These are phyloP conservation scores for Axis porcinus DNA, from an alignment of 2,113 vertebrate species.

Conservation along the genomic window DNA sequence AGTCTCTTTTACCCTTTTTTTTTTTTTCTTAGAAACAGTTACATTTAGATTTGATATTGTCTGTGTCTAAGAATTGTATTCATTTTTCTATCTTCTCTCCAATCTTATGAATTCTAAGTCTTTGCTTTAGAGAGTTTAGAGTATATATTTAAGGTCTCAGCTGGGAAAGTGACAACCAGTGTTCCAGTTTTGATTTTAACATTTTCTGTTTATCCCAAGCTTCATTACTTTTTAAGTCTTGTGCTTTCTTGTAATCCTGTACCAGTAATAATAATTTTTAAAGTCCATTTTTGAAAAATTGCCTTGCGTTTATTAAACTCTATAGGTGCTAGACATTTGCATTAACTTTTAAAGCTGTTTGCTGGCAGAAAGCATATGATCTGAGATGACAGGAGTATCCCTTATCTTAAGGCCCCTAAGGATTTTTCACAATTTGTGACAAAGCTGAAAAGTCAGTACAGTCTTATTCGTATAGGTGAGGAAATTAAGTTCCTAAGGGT, in stretches of 20 bases:
- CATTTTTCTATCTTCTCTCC: background rate
- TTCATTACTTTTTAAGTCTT: constrained; percentile 12
- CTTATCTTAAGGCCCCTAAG: background rate
- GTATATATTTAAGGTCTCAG: background rate
- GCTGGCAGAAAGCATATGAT: background rate
- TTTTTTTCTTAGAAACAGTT: background rate
- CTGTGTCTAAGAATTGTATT: background rate
- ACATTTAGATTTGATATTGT: background rate
- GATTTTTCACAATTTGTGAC: background rate
- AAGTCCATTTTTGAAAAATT: background rate
- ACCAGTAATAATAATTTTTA: background rate
- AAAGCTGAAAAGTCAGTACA: background rate
- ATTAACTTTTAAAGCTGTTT: background rate
- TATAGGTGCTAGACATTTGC: background rate
- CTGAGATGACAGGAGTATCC: background rate
- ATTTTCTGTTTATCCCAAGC: background rate
- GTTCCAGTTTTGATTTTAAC: constrained; percentile 21
- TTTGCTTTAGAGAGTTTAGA: background rate
- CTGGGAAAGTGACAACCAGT: background rate
- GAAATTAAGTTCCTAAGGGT: background rate
- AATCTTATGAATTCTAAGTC: background rate
- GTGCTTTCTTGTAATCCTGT: background rate
- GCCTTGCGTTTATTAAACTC: background rate
- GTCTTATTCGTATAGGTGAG: background rate
- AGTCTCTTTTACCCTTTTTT: background rate